phyloP scores from a whole-genome alignment of 2,113 vertebrate species.

The Rattus rattus region DNA sequence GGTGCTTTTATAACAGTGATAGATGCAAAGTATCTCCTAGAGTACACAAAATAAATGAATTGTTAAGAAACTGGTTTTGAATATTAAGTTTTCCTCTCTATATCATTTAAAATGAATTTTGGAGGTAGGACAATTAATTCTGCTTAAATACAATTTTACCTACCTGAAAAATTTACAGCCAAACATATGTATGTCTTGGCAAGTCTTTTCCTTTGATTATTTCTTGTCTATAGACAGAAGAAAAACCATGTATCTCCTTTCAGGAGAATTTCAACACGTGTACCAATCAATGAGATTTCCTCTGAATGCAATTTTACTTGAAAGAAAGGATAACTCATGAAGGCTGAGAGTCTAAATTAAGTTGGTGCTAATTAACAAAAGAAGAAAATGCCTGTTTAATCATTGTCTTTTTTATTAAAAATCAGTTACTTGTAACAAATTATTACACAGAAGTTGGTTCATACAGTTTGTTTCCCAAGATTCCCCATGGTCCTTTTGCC shows the following conservation, averaged over 20 bases:
- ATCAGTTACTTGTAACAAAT: slow-evolving; percentile 57
- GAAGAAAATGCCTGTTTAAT: not conserved
- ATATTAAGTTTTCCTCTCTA: not conserved
- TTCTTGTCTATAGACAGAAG: not conserved
- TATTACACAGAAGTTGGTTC: not conserved
- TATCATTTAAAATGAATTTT: slow-evolving; percentile 30
- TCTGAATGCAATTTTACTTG: slow-evolving; percentile 1
- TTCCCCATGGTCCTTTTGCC: not conserved
- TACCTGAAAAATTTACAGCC: not conserved
- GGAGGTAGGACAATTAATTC: not conserved
- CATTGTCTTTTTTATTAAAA: slow-evolving; percentile 67
- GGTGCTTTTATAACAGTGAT: not conserved
- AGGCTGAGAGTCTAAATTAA: too few species aligned
- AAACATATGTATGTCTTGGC: not conserved
- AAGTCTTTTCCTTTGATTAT: not conserved
- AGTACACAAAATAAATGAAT: slow-evolving; percentile 25
- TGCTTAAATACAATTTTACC: not conserved
- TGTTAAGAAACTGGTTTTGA: not conserved
- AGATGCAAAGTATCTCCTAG: not conserved
- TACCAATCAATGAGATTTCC: not conserved
- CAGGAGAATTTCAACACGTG: not conserved
- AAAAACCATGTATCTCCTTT: not conserved
- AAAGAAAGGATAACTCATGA: not conserved
- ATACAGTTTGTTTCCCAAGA: not conserved
- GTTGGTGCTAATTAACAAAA: slow-evolving; percentile 59